A percentile compares a stretch with the other conserved stretches of the same genome.
Conservation (phyloP, 2,888 invertebrate species). For the Ditula angustiorana region DNA sequence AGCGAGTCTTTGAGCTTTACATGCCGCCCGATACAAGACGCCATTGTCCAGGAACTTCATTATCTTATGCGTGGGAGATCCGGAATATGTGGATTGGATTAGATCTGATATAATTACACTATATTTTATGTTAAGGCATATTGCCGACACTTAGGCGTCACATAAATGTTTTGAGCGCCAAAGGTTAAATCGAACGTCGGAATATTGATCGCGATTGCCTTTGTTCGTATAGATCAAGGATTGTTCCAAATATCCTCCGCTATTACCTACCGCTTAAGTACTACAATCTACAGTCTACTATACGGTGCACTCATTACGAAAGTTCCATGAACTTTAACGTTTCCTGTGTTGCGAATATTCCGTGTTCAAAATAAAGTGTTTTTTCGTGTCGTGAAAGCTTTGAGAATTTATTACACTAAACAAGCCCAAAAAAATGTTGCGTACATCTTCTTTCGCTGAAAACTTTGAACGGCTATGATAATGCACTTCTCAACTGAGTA, state of each 20-base stretch:
- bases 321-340: conserved; percentile 42
- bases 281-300: conserved; percentile 17
- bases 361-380: conserved; percentile 23
- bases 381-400: conserved; percentile 33
- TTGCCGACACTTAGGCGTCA: background rate
- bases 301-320: conserved; percentile 38
- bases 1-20: conserved; percentile 32
- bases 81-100: conserved; percentile 52
- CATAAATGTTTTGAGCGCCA: background rate
- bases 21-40: conserved; percentile 53
- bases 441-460: conserved; percentile 2
- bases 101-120: conserved; percentile 16
- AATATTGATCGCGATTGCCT: conserved; percentile 19
- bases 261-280: conserved; percentile 8
- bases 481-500: no score
- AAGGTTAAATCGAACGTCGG: conserved; percentile 11
- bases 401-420: conserved; percentile 9
- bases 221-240: conserved; percentile 69
- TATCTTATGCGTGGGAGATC: conserved; percentile 66
- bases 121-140: background rate
- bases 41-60: conserved; percentile 62
- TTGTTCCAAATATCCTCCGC: conserved; percentile 38
- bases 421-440: conserved; percentile 17
- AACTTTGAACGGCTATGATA: background rate
- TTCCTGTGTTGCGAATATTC: conserved; percentile 36